A percentile compares a stretch with the other conserved stretches of the same genome.
These are phyloP conservation scores for Acestrorhynchus altus DNA, from an alignment of 2,797 vertebrate genomes.

Conservation along the genomic window DNA sequence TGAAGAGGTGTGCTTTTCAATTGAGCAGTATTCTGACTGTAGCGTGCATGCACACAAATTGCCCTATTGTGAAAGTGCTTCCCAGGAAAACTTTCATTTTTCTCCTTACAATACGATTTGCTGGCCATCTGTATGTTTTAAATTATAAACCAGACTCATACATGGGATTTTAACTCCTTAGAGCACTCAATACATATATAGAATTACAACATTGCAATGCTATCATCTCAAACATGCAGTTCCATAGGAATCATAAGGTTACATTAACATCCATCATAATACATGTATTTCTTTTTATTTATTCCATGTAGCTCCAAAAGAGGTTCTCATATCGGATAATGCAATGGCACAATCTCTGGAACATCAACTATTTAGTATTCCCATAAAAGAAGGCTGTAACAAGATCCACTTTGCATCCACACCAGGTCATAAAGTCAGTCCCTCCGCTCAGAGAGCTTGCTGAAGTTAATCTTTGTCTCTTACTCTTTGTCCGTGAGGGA, in stretches of 20 bases:
- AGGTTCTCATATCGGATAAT: not conserved
- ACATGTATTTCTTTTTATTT: conserved; percentile 2
- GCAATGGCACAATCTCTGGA: not conserved
- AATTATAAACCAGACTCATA: conserved; percentile 21
- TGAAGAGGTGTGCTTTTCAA: conserved; percentile 17
- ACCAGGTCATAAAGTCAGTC: not conserved
- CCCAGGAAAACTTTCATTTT: conserved; percentile 12
- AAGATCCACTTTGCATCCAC: conserved; percentile 1
- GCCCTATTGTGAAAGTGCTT: not conserved
- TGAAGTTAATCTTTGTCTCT: not conserved
- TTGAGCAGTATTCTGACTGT: conserved; percentile 24
- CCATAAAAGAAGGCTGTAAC: conserved; percentile 15
- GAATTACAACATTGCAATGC: not conserved
- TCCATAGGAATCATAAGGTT: conserved; percentile 19
- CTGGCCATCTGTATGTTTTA: conserved; percentile 25
- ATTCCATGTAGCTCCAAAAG: not conserved
- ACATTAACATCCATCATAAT: not conserved
- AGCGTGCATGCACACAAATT: conserved; percentile 21
- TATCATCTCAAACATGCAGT: conserved; percentile 3
- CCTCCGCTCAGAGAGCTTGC: not conserved
- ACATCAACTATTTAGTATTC: conserved; percentile 12
- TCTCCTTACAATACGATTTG: conserved; percentile 25
- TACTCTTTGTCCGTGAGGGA: conserved; percentile 10
- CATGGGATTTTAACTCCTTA: conserved; percentile 3
- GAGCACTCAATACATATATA: not conserved